phyloP scores from a whole-genome alignment of 2,797 vertebrate species.

The Synanceia verrucosa region DNA sequence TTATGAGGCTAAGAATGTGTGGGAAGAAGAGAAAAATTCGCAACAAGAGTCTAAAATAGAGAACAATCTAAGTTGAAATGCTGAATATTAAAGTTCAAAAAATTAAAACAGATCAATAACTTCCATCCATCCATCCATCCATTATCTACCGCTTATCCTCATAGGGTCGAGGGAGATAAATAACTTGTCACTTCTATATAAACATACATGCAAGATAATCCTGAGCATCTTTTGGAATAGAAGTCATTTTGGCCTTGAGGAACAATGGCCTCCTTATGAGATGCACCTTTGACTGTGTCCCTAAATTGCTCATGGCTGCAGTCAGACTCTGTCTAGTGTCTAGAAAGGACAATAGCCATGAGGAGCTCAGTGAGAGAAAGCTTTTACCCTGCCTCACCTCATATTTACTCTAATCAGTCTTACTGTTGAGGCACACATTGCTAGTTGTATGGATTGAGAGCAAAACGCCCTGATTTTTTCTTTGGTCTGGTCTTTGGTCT shows the following conservation, averaged over 20 bases:
- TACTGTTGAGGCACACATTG: constrained; percentile 57
- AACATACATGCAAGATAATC: not conserved
- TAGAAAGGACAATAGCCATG: constrained; percentile 60
- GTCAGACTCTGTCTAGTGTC: constrained; percentile 50
- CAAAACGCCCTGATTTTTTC: not conserved
- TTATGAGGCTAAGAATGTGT: constrained; percentile 66
- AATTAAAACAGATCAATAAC: too few relatives aligned
- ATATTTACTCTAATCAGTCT: constrained; percentile 74
- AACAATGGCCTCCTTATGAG: constrained; percentile 62
- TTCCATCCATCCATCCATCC: too few relatives aligned
- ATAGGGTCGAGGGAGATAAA: too few relatives aligned
- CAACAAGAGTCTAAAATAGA: not conserved
- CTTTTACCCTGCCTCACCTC: constrained; percentile 61
- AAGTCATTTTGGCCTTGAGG: constrained; percentile 1
- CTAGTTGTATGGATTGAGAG: not conserved
- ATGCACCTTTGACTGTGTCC: not conserved
- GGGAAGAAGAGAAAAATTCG: constrained; percentile 38
- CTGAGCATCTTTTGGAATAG: constrained; percentile 7
- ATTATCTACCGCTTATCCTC: too few relatives aligned
- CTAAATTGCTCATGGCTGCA: constrained; percentile 46
- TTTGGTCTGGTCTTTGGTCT: not conserved
- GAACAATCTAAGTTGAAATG: not conserved
- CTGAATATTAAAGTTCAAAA: not conserved
- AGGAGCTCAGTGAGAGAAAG: constrained; percentile 51
- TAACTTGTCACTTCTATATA: not conserved